Conservation (phyloP, 2,888 invertebrate species). For the Tyria jacobaeae region DNA sequence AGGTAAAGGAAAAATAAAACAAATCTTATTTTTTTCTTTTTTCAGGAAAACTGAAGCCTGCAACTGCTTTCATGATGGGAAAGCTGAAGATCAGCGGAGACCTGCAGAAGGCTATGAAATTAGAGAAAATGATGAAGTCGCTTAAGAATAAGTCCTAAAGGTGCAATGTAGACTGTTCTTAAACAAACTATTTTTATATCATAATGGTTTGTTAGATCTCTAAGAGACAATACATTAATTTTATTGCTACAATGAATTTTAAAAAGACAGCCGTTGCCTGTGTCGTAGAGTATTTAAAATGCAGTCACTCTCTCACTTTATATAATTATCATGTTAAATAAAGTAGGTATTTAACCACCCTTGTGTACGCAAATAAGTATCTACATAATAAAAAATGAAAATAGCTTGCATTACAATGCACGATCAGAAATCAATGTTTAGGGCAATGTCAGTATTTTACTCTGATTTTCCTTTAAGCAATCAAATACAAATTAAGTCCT, state of each 20-base stretch:
- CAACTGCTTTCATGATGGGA: slow-evolving; percentile 98
- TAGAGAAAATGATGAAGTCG: slow-evolving; percentile 95
- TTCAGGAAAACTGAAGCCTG: slow-evolving; percentile 94
- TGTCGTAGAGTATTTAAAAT: too few species aligned
- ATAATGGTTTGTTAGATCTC: slow-evolving; percentile 2
- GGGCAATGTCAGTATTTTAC: too few species aligned
- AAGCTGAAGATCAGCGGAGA: slow-evolving; percentile 97
- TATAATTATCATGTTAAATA: background rate
- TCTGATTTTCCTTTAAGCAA: too few species aligned
- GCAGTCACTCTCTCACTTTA: too few species aligned
- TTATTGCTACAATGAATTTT: background rate
- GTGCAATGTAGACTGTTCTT: slow-evolving; percentile 11
- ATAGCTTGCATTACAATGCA: background rate
- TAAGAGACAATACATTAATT: background rate
- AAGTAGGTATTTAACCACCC: background rate
- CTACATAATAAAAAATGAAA: background rate
- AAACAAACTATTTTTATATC: slow-evolving; percentile 22
- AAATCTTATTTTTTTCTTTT: background rate
- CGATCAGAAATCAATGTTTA: background rate
- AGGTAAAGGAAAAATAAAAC: background rate
- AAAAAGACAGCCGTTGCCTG: background rate
- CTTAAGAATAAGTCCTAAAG: slow-evolving; percentile 88
- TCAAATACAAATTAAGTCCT: too few species aligned
- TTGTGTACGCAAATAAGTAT: background rate
- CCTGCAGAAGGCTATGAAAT: slow-evolving; percentile 96